Percentiles rank a stretch among this genome's conserved stretches.
phyloP scores from a whole-genome alignment of 2,888 invertebrate genomes.

The Nomada fucata region DNA sequence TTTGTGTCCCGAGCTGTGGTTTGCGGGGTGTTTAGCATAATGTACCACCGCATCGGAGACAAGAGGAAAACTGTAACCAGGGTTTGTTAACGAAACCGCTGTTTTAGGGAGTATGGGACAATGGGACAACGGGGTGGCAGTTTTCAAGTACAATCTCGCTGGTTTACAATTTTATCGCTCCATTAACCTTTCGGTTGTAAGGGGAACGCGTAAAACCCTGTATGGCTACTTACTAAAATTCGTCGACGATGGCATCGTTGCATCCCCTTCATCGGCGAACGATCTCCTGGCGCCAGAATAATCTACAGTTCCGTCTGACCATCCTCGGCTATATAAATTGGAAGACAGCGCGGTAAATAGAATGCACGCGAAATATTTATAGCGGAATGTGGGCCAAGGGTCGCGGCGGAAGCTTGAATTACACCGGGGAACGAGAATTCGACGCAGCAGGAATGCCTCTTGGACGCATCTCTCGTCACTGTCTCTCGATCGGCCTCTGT shows the following conservation, averaged over 20 bases:
- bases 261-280: not conserved
- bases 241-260: not conserved
- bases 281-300: slow-evolving; percentile 4
- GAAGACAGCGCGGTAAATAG: not conserved
- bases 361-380: slow-evolving; percentile 11
- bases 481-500: not conserved
- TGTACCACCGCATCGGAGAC: not conserved
- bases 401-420: slow-evolving; percentile 12
- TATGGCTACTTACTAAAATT: slow-evolving; percentile 4
- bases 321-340: not conserved
- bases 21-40: slow-evolving; percentile 44
- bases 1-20: slow-evolving; percentile 42
- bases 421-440: slow-evolving; percentile 19
- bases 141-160: slow-evolving; percentile 13
- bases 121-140: not conserved
- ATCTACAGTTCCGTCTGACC: not conserved
- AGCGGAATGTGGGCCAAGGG: slow-evolving; percentile 8
- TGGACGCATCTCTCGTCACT: slow-evolving; percentile 9
- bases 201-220: not conserved
- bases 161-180: slow-evolving; percentile 29
- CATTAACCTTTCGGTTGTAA: not conserved
- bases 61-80: not conserved
- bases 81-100: not conserved
- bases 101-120: not conserved
- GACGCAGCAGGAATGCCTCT: slow-evolving; percentile 16